Conservation (phyloP, 2,888 invertebrate genomes). For the Gasteruption jaculator region DNA sequence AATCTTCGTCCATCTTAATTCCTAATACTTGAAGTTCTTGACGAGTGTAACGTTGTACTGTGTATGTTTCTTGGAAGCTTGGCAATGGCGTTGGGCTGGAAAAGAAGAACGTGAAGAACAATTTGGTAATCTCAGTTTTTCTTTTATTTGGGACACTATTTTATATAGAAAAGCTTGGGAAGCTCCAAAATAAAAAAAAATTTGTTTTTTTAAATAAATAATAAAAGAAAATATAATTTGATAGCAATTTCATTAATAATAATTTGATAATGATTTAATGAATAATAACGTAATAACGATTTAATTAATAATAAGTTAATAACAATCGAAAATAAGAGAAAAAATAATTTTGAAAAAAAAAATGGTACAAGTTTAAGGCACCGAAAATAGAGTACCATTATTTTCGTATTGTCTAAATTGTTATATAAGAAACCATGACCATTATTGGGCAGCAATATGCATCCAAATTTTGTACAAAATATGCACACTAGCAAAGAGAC, state of each 20-base stretch:
- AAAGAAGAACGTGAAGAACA: constrained; percentile 10
- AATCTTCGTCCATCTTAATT: constrained; percentile 84
- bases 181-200: constrained; percentile 5
- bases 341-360: too few relatives aligned
- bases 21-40: constrained; percentile 63
- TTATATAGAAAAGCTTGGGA: background rate
- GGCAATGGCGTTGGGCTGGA: constrained; percentile 64
- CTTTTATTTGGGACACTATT: background rate
- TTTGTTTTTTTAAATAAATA: background rate
- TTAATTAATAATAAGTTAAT: too few relatives aligned
- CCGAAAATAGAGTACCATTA: too few relatives aligned
- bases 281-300: too few relatives aligned
- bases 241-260: background rate
- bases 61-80: constrained; percentile 86
- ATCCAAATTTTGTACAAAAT: too few relatives aligned
- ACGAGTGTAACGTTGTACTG: constrained; percentile 65
- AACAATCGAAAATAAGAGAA: too few relatives aligned
- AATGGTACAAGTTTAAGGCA: too few relatives aligned
- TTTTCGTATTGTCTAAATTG: too few relatives aligned
- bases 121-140: background rate
- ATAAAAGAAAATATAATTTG: background rate
- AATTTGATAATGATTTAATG: too few relatives aligned
- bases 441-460: too few relatives aligned
- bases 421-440: too few relatives aligned
- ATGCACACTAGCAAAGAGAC: too few relatives aligned